phyloP scores from a whole-genome alignment of 2,797 vertebrate species.

The Pseudomugil gertrudae region DNA sequence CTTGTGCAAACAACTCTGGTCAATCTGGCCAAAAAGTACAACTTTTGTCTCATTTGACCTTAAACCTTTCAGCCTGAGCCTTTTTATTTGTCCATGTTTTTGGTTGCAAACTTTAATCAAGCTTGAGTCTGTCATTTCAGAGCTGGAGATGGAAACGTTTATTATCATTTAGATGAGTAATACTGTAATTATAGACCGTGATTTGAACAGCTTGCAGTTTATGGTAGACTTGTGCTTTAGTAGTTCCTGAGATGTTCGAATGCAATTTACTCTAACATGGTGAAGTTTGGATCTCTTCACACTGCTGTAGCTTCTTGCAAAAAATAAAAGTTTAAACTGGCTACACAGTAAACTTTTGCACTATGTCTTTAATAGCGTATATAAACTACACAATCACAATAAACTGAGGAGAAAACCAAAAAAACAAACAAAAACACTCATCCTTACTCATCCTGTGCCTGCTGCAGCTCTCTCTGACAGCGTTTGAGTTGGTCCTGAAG shows the following conservation, averaged over 20 bases:
- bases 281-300: too few species aligned
- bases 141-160: neutral
- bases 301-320: too few species aligned
- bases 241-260: too few species aligned
- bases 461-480: conserved; percentile 83
- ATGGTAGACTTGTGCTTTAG: neutral
- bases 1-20: neutral
- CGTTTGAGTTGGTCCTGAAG: conserved; percentile 82
- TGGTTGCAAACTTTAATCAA: neutral
- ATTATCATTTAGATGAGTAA: neutral
- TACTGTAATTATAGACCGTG: neutral
- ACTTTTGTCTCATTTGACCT: neutral
- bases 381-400: neutral
- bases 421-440: conserved; percentile 6
- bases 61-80: neutral
- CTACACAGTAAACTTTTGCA: neutral
- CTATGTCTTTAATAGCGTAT: neutral
- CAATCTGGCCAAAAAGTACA: neutral
- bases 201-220: neutral
- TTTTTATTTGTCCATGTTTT: neutral
- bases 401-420: neutral
- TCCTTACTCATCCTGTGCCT: conserved; percentile 87
- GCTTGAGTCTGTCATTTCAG: neutral
- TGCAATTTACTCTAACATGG: too few species aligned
- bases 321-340: too few species aligned